Percentiles rank a stretch among this genome's conserved stretches.
Evolutionary conservation across 2,888 invertebrate species (phyloP).

Genomic region (Muschampia plurimacula): DNA sequence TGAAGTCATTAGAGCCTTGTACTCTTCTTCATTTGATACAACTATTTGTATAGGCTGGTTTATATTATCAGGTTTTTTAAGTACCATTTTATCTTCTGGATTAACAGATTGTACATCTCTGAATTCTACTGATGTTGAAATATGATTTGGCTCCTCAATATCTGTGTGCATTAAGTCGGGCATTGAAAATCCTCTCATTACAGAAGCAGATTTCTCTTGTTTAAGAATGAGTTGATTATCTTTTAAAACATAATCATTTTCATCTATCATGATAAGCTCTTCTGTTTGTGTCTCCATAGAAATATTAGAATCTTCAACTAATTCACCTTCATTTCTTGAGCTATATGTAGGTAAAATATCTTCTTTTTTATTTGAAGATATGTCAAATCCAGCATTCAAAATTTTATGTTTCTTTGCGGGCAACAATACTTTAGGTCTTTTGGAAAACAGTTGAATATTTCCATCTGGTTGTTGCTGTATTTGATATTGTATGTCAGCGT

Average conservation of each 20-base stretch:
- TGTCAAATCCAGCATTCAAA: conserved; percentile 66
- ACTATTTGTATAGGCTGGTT: conserved; percentile 79
- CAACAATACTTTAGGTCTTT: conserved; percentile 55
- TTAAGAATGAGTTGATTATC: conserved; percentile 69
- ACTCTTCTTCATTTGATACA: conserved; percentile 81
- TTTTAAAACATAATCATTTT: conserved; percentile 85
- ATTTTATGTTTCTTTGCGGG: conserved; percentile 68
- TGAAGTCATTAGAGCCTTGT: conserved; percentile 75
- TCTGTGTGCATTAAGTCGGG: conserved; percentile 60
- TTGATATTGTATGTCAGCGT: conserved; percentile 63
- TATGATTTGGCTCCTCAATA: conserved; percentile 54
- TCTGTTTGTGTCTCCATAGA: conserved; percentile 54
- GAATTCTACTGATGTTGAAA: conserved; percentile 63
- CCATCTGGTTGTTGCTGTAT: conserved; percentile 68
- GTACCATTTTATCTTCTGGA: conserved; percentile 58
- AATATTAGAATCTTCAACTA: conserved; percentile 47
- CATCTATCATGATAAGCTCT: conserved; percentile 83
- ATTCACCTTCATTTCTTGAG: conserved; percentile 54
- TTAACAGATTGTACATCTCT: conserved; percentile 55
- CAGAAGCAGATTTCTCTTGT: conserved; percentile 49
- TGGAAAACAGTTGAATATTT: conserved; percentile 82
- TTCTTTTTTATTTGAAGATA: conserved; percentile 50
- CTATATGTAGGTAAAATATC: conserved; percentile 49
- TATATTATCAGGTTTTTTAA: conserved; percentile 63
- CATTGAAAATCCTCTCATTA: conserved; percentile 58